phyloP scores from a whole-genome alignment of 1,140 invertebrate genomes.

The Papilio glaucus region DNA sequence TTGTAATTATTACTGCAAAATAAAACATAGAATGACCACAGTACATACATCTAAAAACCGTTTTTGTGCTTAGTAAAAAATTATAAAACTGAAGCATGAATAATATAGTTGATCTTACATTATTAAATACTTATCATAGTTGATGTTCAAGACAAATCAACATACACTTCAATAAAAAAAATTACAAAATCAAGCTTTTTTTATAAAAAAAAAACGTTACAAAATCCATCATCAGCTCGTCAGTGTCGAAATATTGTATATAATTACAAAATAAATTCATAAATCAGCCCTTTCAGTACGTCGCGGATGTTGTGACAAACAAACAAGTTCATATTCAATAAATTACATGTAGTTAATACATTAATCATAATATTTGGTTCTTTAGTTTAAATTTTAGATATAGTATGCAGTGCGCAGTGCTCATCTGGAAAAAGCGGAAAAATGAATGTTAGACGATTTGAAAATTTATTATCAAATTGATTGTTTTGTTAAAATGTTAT shows the following conservation, averaged over 20 bases:
- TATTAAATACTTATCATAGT: background rate
- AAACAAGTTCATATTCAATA: conserved; percentile 67
- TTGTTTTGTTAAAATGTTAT: too few species aligned
- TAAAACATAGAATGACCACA: background rate
- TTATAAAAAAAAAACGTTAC: background rate
- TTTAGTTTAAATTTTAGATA: conserved; percentile 64
- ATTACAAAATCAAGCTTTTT: background rate
- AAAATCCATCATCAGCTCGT: background rate
- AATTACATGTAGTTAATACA: conserved; percentile 71
- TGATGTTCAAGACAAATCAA: background rate
- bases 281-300: conserved; percentile 51
- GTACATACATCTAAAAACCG: background rate
- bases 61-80: conserved; percentile 5
- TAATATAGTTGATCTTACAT: background rate
- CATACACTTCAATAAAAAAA: background rate
- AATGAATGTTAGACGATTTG: too few species aligned
- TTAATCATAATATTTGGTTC: conserved; percentile 81
- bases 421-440: conserved; percentile 62
- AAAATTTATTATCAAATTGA: too few species aligned
- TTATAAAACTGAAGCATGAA: conserved; percentile 1
- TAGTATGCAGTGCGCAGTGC: conserved; percentile 68
- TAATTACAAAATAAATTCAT: conserved; percentile 51
- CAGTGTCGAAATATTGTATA: background rate
- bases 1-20: background rate
- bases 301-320: conserved; percentile 40